Percentiles rank a stretch among this genome's conserved stretches.
These are phyloP conservation scores for Stylophora pistillata DNA, from an alignment of 64 coral and sea anemone species.

Conservation along the genomic window DNA sequence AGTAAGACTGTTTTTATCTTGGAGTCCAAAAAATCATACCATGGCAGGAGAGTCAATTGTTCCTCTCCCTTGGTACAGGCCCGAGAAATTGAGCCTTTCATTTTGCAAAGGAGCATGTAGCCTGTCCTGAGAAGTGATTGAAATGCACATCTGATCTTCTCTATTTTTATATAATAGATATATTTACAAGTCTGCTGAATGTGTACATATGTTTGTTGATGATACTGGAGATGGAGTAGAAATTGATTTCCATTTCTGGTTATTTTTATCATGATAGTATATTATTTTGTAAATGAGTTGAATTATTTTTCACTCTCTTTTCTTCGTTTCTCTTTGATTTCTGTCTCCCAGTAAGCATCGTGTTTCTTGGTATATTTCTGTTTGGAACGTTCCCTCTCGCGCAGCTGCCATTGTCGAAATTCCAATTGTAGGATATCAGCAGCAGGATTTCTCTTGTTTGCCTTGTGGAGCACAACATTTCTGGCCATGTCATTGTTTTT, in stretches of 20 bases:
- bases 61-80: neutral
- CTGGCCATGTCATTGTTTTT: slow-evolving; percentile 62
- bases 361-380: slow-evolving; percentile 31
- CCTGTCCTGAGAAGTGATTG: neutral
- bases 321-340: neutral
- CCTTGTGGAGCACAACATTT: slow-evolving; percentile 1
- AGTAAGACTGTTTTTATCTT: slow-evolving; percentile 4
- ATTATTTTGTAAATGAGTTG: too few relatives aligned
- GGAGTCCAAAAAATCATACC: slow-evolving; percentile 30
- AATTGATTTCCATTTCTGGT: too few relatives aligned
- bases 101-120: neutral
- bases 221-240: neutral
- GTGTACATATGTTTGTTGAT: neutral
- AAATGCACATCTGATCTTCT: neutral
- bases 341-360: slow-evolving; percentile 25
- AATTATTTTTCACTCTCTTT: too few relatives aligned
- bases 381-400: neutral
- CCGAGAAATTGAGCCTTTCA: slow-evolving; percentile 40
- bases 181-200: neutral
- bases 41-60: neutral
- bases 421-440: slow-evolving; percentile 39
- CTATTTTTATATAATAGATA: neutral
- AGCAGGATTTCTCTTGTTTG: slow-evolving; percentile 36
- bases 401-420: neutral
- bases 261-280: too few relatives aligned